These are phyloP conservation scores for Arvicanthis niloticus DNA, from an alignment of 2,113 vertebrate species.

Conservation along the genomic window DNA sequence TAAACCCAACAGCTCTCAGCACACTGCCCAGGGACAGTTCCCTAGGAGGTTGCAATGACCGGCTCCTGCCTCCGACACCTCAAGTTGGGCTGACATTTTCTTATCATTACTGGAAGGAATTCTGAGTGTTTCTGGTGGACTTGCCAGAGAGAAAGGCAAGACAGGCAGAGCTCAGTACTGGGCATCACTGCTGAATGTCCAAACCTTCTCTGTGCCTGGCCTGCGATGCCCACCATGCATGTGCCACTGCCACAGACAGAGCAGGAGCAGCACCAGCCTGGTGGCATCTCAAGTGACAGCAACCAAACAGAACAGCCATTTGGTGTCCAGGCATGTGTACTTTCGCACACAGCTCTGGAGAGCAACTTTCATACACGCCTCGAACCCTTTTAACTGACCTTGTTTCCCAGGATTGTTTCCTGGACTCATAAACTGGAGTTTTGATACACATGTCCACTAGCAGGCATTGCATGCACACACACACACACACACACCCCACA, in stretches of 20 bases:
- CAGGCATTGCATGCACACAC: too few relatives aligned
- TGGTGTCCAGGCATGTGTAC: fast-evolving
- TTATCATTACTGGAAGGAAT: not conserved
- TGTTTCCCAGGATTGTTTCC: not conserved
- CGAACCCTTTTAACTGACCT: not conserved
- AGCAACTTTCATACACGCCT: fast-evolving
- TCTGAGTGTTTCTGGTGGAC: not conserved
- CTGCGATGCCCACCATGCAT: not conserved
- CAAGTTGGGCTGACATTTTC: fast-evolving
- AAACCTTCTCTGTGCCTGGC: too few relatives aligned
- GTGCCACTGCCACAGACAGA: not conserved
- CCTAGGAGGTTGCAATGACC: not conserved
- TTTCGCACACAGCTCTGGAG: too few relatives aligned
- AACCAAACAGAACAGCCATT: not conserved
- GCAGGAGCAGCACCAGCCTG: not conserved
- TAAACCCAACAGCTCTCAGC: fast-evolving
- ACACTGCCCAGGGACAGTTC: fast-evolving
- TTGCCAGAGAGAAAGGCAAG: not conserved
- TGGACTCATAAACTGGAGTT: not conserved
- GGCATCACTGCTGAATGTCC: fast-evolving
- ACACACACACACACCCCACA: not conserved
- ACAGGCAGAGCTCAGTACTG: fast-evolving
- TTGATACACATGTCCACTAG: not conserved
- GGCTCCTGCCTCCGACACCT: not conserved
- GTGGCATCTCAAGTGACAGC: not conserved